Evolutionary conservation across 2,797 vertebrate genomes (phyloP).

Genomic region (Lophotriccus pileatus): DNA sequence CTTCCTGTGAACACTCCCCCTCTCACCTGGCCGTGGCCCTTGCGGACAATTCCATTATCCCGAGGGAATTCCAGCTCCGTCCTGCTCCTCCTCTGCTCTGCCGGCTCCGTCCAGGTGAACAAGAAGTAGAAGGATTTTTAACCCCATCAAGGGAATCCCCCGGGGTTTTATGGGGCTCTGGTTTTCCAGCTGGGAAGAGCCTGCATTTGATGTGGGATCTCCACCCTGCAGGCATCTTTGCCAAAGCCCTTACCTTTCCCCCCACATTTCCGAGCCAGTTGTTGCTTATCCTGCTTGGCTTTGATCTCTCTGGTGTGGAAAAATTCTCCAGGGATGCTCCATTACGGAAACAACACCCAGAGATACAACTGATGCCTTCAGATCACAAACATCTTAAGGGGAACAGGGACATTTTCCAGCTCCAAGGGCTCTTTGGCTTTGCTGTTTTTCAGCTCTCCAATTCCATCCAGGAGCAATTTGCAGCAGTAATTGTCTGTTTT

Average conservation of each 20-base stretch:
- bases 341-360: background rate
- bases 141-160: conserved; percentile 10
- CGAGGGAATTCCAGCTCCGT: background rate
- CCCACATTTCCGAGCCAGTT: background rate
- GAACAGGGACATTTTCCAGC: background rate
- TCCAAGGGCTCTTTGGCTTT: background rate
- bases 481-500: background rate
- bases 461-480: background rate
- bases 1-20: background rate
- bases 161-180: conserved; percentile 23
- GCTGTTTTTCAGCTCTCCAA: background rate
- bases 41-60: too few species aligned
- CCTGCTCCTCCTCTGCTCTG: background rate
- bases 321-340: background rate
- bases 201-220: conserved; percentile 3
- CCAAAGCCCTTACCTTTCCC: conserved; percentile 14
- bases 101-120: background rate
- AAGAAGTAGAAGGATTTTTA: background rate
- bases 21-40: background rate
- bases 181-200: background rate
- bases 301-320: background rate
- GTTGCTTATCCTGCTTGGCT: background rate
- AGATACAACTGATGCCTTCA: background rate
- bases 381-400: background rate
- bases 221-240: conserved; percentile 5